Conservation (phyloP, 2,113 vertebrate genomes). For the Natator depressus region DNA sequence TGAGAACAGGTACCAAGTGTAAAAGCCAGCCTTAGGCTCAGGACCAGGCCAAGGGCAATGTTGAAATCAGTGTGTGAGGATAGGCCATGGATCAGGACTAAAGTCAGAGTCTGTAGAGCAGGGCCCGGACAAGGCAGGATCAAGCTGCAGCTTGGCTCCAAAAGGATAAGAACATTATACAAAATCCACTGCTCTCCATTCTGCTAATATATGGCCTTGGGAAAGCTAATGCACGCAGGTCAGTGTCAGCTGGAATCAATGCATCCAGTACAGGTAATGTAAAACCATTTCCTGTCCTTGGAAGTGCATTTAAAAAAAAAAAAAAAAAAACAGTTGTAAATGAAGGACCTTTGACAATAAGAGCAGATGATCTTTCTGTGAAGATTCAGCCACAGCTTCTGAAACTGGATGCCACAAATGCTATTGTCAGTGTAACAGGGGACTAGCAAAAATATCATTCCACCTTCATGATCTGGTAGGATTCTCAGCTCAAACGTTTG, state of each 20-base stretch:
- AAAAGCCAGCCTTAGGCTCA: no score
- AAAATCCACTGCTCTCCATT: neutral
- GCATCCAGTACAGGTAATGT: no score
- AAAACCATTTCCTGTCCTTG: neutral
- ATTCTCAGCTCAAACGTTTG: neutral
- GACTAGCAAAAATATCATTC: fast-evolving
- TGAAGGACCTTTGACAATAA: neutral
- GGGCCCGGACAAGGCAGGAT: no score
- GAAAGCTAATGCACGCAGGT: neutral
- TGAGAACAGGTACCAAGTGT: no score
- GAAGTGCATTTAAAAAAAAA: constrained; percentile 1
- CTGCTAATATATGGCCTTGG: neutral
- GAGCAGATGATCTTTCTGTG: neutral
- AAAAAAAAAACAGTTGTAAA: neutral
- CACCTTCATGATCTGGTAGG: neutral
- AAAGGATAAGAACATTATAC: neutral
- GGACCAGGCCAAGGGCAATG: no score
- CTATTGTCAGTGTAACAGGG: neutral
- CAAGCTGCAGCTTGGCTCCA: no score
- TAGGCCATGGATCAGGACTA: no score
- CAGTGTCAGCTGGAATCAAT: no score
- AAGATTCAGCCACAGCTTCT: neutral
- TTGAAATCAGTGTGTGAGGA: no score
- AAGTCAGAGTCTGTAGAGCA: no score
- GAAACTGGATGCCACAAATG: neutral